A percentile compares a stretch with the other conserved stretches of the same genome.
These are phyloP conservation scores for Capitulum mitella DNA, from an alignment of 2,888 invertebrate species.

Conservation along the genomic window DNA sequence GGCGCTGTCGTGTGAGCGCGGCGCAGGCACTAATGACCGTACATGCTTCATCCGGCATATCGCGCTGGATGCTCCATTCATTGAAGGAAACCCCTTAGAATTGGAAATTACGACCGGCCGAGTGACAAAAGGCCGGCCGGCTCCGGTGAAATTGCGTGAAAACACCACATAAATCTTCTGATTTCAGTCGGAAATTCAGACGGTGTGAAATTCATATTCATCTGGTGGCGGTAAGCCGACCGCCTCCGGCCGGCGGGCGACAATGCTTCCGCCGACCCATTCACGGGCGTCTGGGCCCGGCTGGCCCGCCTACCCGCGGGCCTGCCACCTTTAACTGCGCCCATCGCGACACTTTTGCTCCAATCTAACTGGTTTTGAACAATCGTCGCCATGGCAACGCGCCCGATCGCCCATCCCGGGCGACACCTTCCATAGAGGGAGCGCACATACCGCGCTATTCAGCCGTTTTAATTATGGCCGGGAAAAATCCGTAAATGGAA, in stretches of 20 bases:
- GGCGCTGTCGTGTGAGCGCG: no score
- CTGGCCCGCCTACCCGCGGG: not conserved
- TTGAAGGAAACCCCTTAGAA: slow-evolving; percentile 20
- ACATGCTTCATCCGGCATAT: not conserved
- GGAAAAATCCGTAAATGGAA: slow-evolving; percentile 19
- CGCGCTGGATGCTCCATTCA: slow-evolving; percentile 15
- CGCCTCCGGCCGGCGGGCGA: not conserved
- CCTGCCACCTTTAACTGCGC: not conserved
- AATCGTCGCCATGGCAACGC: slow-evolving; percentile 13
- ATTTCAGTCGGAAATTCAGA: slow-evolving; percentile 18
- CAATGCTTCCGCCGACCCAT: not conserved
- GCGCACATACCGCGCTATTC: not conserved
- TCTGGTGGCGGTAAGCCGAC: not conserved
- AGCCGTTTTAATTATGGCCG: slow-evolving; percentile 7
- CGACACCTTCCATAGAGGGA: slow-evolving; percentile 8
- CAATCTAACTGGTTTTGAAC: slow-evolving; percentile 14
- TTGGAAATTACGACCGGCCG: slow-evolving; percentile 19
- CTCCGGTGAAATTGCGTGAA: slow-evolving; percentile 21
- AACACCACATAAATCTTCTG: slow-evolving; percentile 24
- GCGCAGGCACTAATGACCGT: not conserved
- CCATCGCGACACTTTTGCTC: slow-evolving; percentile 1
- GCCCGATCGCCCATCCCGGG: not conserved
- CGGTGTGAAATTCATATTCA: slow-evolving; percentile 25
- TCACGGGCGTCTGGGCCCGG: not conserved
- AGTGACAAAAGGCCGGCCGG: slow-evolving; percentile 20